phyloP scores from a whole-genome alignment of 2,888 invertebrate genomes.

The Villa cingulata region DNA sequence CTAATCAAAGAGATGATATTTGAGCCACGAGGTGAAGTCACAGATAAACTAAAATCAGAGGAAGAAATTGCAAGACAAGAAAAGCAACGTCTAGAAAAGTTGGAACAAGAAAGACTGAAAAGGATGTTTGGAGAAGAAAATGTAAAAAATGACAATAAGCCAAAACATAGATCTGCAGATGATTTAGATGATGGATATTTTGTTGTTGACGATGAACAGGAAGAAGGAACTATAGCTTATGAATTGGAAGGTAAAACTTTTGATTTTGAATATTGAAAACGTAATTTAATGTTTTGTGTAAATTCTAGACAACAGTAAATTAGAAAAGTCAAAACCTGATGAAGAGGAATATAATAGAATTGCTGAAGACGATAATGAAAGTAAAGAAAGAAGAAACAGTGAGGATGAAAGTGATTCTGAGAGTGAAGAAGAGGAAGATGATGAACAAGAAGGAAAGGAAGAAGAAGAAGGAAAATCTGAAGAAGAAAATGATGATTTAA shows the following conservation, averaged over 20 bases:
- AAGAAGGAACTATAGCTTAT: conserved; percentile 25
- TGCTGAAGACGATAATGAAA: background rate
- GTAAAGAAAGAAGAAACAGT: conserved; percentile 18
- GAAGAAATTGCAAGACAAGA: conserved; percentile 72
- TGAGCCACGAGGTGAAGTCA: conserved; percentile 62
- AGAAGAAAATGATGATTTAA: conserved; percentile 14
- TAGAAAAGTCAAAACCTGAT: no score
- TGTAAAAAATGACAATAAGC: conserved; percentile 25
- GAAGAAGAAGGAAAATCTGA: conserved; percentile 15
- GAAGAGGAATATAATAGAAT: background rate
- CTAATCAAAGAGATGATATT: conserved; percentile 66
- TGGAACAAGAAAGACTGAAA: conserved; percentile 62
- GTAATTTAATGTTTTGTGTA: conserved; percentile 9
- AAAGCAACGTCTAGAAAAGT: conserved; percentile 55
- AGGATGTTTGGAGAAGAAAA: conserved; percentile 56
- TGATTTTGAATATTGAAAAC: background rate
- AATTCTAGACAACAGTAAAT: no score
- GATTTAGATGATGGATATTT: conserved; percentile 74
- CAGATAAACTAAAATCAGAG: conserved; percentile 69
- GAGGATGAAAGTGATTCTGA: conserved; percentile 23
- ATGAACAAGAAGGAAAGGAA: conserved; percentile 16
- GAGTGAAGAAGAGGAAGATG: conserved; percentile 17
- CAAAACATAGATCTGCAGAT: conserved; percentile 65
- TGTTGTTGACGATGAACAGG: conserved; percentile 25
- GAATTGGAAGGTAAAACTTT: conserved; percentile 28